phyloP scores from a whole-genome alignment of 2,888 invertebrate species.

The Lasius platythorax region DNA sequence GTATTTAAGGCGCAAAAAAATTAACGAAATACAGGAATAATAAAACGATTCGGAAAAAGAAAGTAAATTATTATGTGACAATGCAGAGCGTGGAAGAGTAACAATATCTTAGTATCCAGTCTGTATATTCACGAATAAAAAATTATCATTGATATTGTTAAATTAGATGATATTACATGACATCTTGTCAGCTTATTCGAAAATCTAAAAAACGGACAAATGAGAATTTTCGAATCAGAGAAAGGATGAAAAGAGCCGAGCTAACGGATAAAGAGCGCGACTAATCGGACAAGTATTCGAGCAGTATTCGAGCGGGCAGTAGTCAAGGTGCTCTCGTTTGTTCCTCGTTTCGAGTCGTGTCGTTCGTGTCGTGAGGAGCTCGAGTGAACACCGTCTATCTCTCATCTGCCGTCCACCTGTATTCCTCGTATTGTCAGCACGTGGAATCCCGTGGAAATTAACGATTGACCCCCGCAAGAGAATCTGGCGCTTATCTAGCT shows the following conservation, averaged over 20 bases:
- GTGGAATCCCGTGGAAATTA: conserved; percentile 82
- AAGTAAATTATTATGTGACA: background rate
- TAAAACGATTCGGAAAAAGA: background rate
- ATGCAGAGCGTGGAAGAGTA: background rate
- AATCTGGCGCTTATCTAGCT: conserved; percentile 70
- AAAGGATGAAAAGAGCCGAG: conserved; percentile 26
- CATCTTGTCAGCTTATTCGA: background rate
- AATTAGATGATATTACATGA: background rate
- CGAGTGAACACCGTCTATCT: conserved; percentile 76
- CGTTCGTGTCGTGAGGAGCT: conserved; percentile 79
- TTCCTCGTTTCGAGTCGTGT: conserved; percentile 83
- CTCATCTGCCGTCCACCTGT: conserved; percentile 84
- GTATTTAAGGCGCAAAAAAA: background rate
- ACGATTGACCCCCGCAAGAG: conserved; percentile 79
- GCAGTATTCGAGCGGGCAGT: conserved; percentile 67
- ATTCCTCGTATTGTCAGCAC: conserved; percentile 84
- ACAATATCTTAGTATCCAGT: background rate
- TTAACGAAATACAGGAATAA: background rate
- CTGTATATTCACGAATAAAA: background rate
- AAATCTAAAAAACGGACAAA: conserved; percentile 7
- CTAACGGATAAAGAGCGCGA: conserved; percentile 42
- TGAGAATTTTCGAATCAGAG: conserved; percentile 16
- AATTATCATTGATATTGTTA: background rate
- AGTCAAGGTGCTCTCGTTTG: conserved; percentile 85
- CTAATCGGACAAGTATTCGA: conserved; percentile 26